Percentiles rank a stretch among this genome's conserved stretches.
Conservation (phyloP, 2,113 vertebrate species). For the Chamaetylas fuelleborni region DNA sequence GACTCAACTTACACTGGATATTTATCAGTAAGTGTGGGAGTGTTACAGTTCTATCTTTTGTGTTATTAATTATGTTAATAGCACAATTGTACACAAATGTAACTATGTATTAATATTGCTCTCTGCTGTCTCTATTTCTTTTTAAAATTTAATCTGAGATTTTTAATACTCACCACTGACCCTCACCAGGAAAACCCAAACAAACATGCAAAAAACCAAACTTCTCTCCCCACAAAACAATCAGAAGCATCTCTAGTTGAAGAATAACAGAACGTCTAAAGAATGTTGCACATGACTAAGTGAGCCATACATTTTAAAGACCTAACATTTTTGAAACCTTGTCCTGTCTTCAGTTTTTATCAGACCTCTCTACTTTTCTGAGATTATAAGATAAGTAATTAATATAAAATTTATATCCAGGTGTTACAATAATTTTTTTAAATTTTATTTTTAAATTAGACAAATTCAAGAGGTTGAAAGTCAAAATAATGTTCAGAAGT, state of each 20-base stretch:
- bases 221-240: not conserved
- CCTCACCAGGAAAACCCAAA: not conserved
- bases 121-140: not conserved
- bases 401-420: not conserved
- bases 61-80: not conserved
- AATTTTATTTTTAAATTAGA: not conserved
- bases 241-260: not conserved
- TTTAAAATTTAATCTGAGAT: not conserved
- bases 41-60: not conserved
- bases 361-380: not conserved
- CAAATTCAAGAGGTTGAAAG: not conserved
- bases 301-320: not conserved
- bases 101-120: not conserved
- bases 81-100: no score
- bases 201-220: fast-evolving
- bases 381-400: not conserved
- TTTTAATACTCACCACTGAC: not conserved
- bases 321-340: not conserved
- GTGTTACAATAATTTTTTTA: not conserved
- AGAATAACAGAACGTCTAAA: not conserved
- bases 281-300: not conserved
- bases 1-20: not conserved
- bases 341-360: not conserved
- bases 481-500: not conserved
- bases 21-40: not conserved